Evolutionary conservation across 2,888 invertebrate species (phyloP).

Genomic region (Saturnia pavonia): DNA sequence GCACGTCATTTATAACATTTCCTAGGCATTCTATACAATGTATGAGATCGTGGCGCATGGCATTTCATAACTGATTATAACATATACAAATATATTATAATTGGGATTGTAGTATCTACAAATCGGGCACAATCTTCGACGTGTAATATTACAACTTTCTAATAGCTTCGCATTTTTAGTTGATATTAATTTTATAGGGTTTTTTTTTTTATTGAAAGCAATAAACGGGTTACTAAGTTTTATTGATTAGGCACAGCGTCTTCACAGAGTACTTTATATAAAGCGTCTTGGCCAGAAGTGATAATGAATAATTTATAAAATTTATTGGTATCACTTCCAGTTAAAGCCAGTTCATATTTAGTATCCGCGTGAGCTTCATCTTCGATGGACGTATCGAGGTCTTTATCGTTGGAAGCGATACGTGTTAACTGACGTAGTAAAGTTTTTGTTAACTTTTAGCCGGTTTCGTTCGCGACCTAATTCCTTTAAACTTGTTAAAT

Average conservation of each 20-base stretch:
- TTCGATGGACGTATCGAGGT: background rate
- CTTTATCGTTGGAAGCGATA: background rate
- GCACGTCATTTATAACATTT: too few relatives aligned
- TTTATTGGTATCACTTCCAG: background rate
- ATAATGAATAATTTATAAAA: background rate
- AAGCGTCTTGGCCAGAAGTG: background rate
- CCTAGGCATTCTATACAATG: too few relatives aligned
- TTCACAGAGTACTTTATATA: background rate
- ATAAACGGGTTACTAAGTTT: background rate
- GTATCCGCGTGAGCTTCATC: constrained; percentile 8
- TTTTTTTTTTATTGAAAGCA: background rate
- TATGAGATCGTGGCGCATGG: too few relatives aligned
- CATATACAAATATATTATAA: too few relatives aligned
- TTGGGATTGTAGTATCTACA: too few relatives aligned
- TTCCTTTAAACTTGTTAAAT: background rate
- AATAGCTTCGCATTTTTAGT: background rate
- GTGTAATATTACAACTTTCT: background rate
- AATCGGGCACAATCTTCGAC: background rate
- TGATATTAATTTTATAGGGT: background rate
- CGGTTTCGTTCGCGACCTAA: background rate
- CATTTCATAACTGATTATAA: too few relatives aligned
- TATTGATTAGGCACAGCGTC: background rate
- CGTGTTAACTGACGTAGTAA: background rate
- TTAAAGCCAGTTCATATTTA: background rate
- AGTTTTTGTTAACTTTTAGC: constrained; percentile 4